Percentiles rank a stretch among this genome's conserved stretches.
Evolutionary conservation across 2,888 invertebrate genomes (phyloP).

Genomic region (Eudasyphora cyanicolor): DNA sequence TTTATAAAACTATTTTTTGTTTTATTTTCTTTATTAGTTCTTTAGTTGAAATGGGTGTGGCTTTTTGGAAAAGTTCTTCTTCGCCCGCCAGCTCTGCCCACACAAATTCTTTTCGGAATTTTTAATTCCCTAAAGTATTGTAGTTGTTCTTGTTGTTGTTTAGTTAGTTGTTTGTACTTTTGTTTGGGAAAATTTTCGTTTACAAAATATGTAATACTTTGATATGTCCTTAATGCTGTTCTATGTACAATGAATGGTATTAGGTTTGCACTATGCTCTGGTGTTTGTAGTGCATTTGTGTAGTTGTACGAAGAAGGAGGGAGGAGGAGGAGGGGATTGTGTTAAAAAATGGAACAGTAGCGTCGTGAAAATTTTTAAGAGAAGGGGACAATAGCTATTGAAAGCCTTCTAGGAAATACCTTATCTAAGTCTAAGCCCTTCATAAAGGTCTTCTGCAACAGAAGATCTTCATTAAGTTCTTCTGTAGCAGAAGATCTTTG

Average conservation of each 20-base stretch:
- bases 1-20: background rate
- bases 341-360: conserved; percentile 3
- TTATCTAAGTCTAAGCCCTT: too few species aligned
- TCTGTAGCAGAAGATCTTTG: too few species aligned
- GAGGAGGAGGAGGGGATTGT: too few species aligned
- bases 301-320: background rate
- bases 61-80: conserved; percentile 5
- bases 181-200: background rate
- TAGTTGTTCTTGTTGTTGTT: background rate
- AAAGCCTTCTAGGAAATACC: too few species aligned
- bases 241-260: conserved; percentile 8
- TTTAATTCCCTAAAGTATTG: conserved; percentile 40
- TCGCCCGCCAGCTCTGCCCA: background rate
- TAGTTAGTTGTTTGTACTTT: background rate
- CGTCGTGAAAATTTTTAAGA: background rate
- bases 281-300: background rate
- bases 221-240: conserved; percentile 21
- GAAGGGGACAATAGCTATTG: background rate
- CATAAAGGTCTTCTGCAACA: too few species aligned
- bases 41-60: background rate
- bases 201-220: conserved; percentile 15
- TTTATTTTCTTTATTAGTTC: background rate
- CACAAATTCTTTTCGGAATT: background rate
- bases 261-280: conserved; percentile 14
- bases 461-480: too few species aligned